Conservation (phyloP, 2,113 vertebrate species). For the Acrocephalus kingi region DNA sequence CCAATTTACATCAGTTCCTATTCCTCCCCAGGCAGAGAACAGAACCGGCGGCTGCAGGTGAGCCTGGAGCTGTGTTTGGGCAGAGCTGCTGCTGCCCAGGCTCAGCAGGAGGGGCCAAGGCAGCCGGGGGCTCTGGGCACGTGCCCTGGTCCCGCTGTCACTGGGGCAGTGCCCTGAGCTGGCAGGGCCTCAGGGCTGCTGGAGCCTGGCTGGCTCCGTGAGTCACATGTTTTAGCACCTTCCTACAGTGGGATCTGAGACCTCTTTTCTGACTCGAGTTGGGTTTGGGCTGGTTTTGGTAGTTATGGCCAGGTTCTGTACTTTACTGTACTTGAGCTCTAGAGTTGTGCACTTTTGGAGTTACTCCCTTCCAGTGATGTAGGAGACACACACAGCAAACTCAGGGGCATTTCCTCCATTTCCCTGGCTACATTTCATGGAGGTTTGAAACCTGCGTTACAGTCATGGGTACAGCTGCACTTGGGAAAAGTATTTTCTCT, state of each 20-base stretch:
- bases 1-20: slow-evolving; percentile 98
- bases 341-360: neutral
- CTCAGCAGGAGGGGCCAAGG: neutral
- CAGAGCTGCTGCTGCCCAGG: neutral
- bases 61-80: neutral
- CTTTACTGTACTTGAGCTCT: neutral
- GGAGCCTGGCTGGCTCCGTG: fast-evolving
- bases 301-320: neutral
- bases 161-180: neutral
- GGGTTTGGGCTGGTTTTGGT: neutral
- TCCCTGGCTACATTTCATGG: neutral
- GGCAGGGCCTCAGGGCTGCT: neutral
- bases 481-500: neutral
- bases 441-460: neutral
- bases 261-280: neutral
- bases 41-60: slow-evolving; percentile 91
- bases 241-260: neutral
- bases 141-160: fast-evolving
- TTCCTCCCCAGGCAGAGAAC: slow-evolving; percentile 92
- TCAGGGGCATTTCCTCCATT: neutral
- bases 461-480: neutral
- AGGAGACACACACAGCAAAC: fast-evolving
- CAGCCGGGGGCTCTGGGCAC: neutral
- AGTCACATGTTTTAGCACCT: fast-evolving
- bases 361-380: no score